Base-by-base conservation (phyloP, 2,797 vertebrate genomes). In the Loris lydekkerianus region DNA sequence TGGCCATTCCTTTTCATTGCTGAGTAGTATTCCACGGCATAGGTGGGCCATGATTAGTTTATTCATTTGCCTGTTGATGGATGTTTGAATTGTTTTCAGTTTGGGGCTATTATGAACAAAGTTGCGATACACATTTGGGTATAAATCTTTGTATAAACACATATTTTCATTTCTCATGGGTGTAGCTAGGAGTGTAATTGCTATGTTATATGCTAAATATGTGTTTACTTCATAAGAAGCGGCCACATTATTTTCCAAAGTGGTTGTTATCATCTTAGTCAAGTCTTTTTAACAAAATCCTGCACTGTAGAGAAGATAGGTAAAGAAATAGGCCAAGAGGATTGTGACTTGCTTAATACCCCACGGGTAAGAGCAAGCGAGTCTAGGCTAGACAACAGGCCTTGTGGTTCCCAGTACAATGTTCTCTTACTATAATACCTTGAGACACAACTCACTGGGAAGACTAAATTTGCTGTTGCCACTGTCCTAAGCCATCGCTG, bases 11-110 rank as follows among this genome's bases (percentile, higher is more conserved):
- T 96, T 96, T 92, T 87, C 58, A 40, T 9, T 11, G 27, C 25
- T 40, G 56, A 84, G 65, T n/a, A 84, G 31, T 69, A 31, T 53
- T 88, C 53, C 23, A 3, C 1, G n/a, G 9, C 5, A 77, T 10
- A 63, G 53, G n/a, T 43, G 10, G 17, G 40, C 37, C 43, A 25
- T 5, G 29, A 65, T 18, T 43, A 17, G n/a, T 40, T 85, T 60
- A 67, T 65, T 15, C 34, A 34, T 85, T 75, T 10, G 14, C 58
- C 77, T 53, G 69, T 56, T 72, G 49, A 60, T 10, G n/a, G n/a
- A 56, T 58, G 46, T 43, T 69, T 94, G 69, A 77, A 25, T 70
- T 82, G 40, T 77, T 86, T 49, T 87, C 56, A 93, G 60, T 53
- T 69, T 93, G 58, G 0, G 20, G 15, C 56, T 78, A 56, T 84